Base-by-base conservation (phyloP, 2,888 invertebrate species). In the Acleris holmiana region DNA sequence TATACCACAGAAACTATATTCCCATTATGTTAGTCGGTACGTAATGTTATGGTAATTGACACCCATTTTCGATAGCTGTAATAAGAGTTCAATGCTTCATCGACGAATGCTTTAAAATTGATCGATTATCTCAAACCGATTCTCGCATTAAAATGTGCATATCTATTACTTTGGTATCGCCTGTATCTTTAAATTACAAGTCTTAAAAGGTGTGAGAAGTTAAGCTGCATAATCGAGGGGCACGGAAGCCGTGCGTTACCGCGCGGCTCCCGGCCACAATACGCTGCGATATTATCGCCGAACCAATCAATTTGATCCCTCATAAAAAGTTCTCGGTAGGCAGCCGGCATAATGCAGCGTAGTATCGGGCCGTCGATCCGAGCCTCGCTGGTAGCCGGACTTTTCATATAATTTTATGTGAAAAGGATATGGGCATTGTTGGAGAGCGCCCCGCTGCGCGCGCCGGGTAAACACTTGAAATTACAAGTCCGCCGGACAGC, bases 281-380 rank as follows among this genome's bases (percentile, higher is more conserved):
- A 81, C 84, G 78, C 83, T 82, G 77, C 76, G 91, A 92, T 92
- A 85, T 83, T 90, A 92, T 92, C 92, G 80, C 79, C 81, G 81
- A 88, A 89, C 91, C 90, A 91, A 92, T 92, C 92, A 91, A 92
- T 92, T 92, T 91, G 89, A 91, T 91, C 89, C 89, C 89, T 88
- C 89, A 88, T 91, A 92, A 91, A 91, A 92, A 91, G 85, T 85
- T 87, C 88, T 87, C 84, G 81, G 90, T 80, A 85, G 84, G 86
- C 84, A 85, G 85, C 79, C 78, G 79, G 85, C 80, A 89, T 88
- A 89, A 88, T 88, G 78, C 84, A 75, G 77, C 70, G 74, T 79
- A 83, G 80, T 92, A 91, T 91, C 91, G 82, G 80, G 67, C 76
- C 76, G 82, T 77, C 87, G 89, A 91, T 91, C 90, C 91, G 82